These are phyloP conservation scores for Gulo gulo DNA, from an alignment of 2,113 vertebrate species.

Conservation along the genomic window DNA sequence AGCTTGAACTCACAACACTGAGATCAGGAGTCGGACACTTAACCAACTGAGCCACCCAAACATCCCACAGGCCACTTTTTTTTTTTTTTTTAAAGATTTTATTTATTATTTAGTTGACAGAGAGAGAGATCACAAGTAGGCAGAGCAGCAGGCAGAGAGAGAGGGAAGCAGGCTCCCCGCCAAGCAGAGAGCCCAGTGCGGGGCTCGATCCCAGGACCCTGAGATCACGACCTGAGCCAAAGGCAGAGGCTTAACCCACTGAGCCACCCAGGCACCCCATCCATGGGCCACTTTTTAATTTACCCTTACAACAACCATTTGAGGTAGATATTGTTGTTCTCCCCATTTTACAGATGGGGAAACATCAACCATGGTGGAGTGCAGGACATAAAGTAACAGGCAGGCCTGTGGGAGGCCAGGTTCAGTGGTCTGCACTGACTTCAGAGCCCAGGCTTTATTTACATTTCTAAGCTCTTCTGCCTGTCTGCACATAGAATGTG, in stretches of 20 bases:
- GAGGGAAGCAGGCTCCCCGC: too few species aligned
- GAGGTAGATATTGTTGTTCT: accelerated
- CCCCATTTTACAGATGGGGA: not conserved
- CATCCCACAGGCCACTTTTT: not conserved
- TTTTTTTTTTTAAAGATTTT: not conserved
- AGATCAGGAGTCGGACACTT: not conserved
- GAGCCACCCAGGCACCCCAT: not conserved
- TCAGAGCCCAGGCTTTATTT: not conserved
- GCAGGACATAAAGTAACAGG: accelerated
- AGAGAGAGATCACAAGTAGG: too few species aligned
- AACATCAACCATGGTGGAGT: not conserved
- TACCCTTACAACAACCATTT: not conserved
- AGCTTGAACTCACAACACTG: not conserved
- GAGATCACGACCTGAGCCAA: too few species aligned
- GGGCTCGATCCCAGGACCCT: too few species aligned
- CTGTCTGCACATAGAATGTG: accelerated
- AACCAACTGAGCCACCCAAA: not conserved
- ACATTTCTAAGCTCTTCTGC: not conserved
- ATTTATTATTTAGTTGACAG: too few species aligned
- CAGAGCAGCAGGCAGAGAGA: too few species aligned
- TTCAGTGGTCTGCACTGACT: not conserved
- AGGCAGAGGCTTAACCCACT: not conserved
- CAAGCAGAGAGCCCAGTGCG: too few species aligned
- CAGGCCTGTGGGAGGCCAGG: accelerated
- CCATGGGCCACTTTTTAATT: not conserved